Evolutionary conservation across 2,113 vertebrate genomes (phyloP).

Genomic region (Larimichthys crocea): DNA sequence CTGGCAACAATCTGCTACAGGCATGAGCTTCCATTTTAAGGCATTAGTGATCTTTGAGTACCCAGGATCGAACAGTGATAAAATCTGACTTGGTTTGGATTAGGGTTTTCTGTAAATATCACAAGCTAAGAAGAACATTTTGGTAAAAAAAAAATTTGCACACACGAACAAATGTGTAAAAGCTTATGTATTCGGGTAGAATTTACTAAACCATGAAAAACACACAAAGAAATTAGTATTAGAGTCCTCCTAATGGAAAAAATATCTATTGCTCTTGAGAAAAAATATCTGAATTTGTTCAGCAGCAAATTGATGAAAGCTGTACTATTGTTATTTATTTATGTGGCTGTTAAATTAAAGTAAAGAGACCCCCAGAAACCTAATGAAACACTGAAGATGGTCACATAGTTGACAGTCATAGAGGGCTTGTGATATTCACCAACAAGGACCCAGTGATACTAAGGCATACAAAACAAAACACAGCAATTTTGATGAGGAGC

Average conservation of each 20-base stretch:
- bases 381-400: slow-evolving; percentile 15
- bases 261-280: not conserved
- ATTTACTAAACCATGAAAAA: not conserved
- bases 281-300: not conserved
- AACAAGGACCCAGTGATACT: slow-evolving; percentile 15
- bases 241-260: not conserved
- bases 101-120: not conserved
- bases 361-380: not conserved
- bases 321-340: not conserved
- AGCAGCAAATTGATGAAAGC: not conserved
- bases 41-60: not conserved
- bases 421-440: slow-evolving; percentile 12
- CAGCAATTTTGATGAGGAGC: slow-evolving; percentile 20
- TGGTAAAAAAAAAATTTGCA: not conserved
- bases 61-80: not conserved
- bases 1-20: not conserved
- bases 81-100: not conserved
- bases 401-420: not conserved
- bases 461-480: slow-evolving; percentile 20
- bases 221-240: not conserved
- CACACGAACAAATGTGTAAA: not conserved
- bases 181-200: not conserved
- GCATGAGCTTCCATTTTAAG: not conserved
- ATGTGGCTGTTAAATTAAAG: not conserved
- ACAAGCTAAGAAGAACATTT: not conserved